Evolutionary conservation across 2,888 invertebrate species (phyloP).

Genomic region (Eupithecia vulgata): DNA sequence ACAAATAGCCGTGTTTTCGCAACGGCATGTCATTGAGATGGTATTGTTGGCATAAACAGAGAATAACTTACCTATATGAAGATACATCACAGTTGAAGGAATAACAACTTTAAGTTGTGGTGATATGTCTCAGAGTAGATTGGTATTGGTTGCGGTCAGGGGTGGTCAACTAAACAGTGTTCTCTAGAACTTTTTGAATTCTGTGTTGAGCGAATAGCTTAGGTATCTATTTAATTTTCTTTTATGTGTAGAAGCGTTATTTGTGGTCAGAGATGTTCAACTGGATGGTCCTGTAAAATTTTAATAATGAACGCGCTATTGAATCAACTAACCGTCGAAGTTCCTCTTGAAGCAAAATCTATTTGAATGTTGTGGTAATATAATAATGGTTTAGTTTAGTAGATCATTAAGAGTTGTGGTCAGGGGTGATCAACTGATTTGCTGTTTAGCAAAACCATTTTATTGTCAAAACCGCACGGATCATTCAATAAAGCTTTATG

Average conservation of each 20-base stretch:
- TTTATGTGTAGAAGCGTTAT: neutral
- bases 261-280: neutral
- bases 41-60: slow-evolving; percentile 15
- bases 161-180: neutral
- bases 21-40: slow-evolving; percentile 26
- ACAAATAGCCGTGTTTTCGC: slow-evolving; percentile 35
- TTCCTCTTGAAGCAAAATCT: neutral
- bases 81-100: neutral
- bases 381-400: no score
- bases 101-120: neutral
- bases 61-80: slow-evolving; percentile 8
- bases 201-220: neutral
- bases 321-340: no score
- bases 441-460: neutral
- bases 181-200: neutral
- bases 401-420: neutral
- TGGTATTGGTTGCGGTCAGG: neutral
- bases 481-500: neutral
- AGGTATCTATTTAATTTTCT: neutral
- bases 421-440: neutral
- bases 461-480: neutral
- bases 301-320: neutral
- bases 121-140: neutral
- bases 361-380: neutral
- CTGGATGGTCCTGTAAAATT: neutral